Percentiles rank a stretch among this genome's conserved stretches.
phyloP scores from a whole-genome alignment of 2,888 invertebrate genomes.

The Zootermopsis nevadensis region DNA sequence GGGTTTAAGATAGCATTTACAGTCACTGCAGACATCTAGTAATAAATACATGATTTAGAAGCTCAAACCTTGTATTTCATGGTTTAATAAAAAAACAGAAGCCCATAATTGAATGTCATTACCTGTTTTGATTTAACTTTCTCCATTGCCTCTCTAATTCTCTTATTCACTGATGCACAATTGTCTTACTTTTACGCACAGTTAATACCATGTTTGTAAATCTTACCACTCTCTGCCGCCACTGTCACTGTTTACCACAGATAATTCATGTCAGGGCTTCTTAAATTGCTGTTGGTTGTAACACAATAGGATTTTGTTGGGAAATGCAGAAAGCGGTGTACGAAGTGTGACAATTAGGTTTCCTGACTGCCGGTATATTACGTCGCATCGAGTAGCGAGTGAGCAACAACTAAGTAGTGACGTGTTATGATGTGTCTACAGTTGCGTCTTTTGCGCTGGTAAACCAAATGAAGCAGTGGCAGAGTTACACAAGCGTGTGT shows the following conservation, averaged over 20 bases:
- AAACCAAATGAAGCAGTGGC: too few relatives aligned
- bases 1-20: neutral
- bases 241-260: neutral
- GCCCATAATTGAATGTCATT: neutral
- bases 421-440: too few relatives aligned
- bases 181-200: neutral
- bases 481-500: too few relatives aligned
- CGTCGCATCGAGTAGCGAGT: too few relatives aligned
- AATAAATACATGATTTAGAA: neutral
- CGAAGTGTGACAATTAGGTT: too few relatives aligned
- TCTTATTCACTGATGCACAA: neutral
- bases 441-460: too few relatives aligned
- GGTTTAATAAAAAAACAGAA: neutral
- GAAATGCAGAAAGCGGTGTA: too few relatives aligned
- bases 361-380: too few relatives aligned
- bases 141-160: neutral
- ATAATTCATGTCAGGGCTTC: neutral
- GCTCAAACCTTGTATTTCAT: neutral
- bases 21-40: neutral
- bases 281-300: too few relatives aligned
- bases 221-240: neutral
- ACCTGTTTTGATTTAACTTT: slow-evolving; percentile 33
- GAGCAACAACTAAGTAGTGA: too few relatives aligned
- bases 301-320: too few relatives aligned
- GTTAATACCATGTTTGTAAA: neutral